Evolutionary conservation across 2,113 vertebrate genomes (phyloP).

Genomic region (Rattus rattus): DNA sequence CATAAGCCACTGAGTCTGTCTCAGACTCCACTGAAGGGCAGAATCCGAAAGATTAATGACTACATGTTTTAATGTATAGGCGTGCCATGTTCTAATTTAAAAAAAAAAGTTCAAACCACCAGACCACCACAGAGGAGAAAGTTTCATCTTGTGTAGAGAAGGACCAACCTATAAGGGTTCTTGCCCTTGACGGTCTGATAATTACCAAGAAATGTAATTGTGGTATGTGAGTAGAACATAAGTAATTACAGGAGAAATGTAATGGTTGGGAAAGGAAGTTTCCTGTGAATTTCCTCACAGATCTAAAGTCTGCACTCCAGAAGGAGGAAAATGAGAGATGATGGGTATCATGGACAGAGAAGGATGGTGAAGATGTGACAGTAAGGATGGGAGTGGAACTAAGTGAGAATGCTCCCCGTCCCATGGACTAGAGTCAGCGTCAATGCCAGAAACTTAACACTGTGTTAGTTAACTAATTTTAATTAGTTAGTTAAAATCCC

Average conservation of each 20-base stretch:
- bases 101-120: neutral
- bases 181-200: neutral
- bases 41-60: neutral
- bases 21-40: neutral
- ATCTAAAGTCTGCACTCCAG: neutral
- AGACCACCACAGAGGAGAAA: neutral
- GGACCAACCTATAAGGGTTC: neutral
- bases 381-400: neutral
- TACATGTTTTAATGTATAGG: neutral
- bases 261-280: neutral
- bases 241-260: neutral
- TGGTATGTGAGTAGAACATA: too few relatives aligned
- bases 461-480: neutral
- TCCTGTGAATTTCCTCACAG: conserved; percentile 4
- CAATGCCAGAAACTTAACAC: neutral
- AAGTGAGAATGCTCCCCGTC: neutral
- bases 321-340: neutral
- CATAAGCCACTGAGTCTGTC: neutral
- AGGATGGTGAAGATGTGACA: neutral
- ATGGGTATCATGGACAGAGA: neutral
- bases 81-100: neutral
- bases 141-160: conserved; percentile 7
- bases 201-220: too few relatives aligned
- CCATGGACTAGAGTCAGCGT: too few relatives aligned
- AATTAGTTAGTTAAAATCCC: neutral